Evolutionary conservation across 2,888 invertebrate genomes (phyloP).

Genomic region (Poecilus cupreus): DNA sequence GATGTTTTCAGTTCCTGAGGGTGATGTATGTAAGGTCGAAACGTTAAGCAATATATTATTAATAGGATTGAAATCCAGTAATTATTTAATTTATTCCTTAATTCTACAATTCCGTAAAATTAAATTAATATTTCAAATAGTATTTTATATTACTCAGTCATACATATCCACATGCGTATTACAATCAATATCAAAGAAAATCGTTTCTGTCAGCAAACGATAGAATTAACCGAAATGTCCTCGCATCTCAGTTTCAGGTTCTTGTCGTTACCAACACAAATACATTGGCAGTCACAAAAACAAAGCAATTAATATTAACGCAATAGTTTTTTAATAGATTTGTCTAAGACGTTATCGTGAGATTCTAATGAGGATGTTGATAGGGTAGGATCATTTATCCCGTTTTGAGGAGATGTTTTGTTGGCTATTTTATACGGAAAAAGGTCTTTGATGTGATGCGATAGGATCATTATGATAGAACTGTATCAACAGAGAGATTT

Average conservation of each 20-base stretch:
- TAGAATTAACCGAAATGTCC: not conserved
- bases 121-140: too few relatives aligned
- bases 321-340: not conserved
- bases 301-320: slow-evolving; percentile 15
- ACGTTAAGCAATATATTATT: too few relatives aligned
- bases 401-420: not conserved
- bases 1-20: too few relatives aligned
- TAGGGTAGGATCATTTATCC: not conserved
- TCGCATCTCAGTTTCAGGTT: not conserved
- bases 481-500: not conserved
- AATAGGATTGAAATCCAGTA: too few relatives aligned
- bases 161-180: too few relatives aligned
- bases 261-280: slow-evolving; percentile 43
- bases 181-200: slow-evolving; percentile 19
- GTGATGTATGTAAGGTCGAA: too few relatives aligned
- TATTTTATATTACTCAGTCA: too few relatives aligned
- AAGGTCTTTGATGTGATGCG: not conserved
- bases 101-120: too few relatives aligned
- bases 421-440: not conserved
- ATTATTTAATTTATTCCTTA: too few relatives aligned
- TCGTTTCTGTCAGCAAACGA: not conserved
- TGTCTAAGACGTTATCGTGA: not conserved
- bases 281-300: slow-evolving; percentile 41
- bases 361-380: not conserved
- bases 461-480: not conserved